Base-by-base conservation (phyloP, 1,140 invertebrate genomes). In the Drosophila biarmipes region DNA sequence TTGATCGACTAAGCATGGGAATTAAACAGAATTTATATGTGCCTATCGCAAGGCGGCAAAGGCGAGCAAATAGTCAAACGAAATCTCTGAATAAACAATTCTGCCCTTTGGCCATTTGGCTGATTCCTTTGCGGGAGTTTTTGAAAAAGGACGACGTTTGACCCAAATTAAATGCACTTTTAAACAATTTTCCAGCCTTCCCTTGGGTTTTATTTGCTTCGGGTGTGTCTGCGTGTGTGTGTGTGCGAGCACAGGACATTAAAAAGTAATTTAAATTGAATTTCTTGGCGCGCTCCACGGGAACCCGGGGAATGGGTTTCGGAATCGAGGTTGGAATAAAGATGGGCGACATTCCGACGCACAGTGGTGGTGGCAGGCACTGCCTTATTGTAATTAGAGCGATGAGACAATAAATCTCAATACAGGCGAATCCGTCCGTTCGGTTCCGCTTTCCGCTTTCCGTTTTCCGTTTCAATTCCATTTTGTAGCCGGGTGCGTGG, bases 251-350 rank as follows among this genome's bases (percentile, higher is more conserved):
- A 14, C 24, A 62, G 61, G 43, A 77, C 78, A 86, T 86, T 86
- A 86, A 86, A 86, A 87, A 87, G 58, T 67, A 71, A 86, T 86
- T 86, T 86, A 86, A 87, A 86, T 86, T 87, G 78, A 87, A 86
- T 87, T 86, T 81, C 71, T 80, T 45, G 56, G 43, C 38, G 53
- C 73, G 46, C 59, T 34, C 37, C 51, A 42, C 43, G 34, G 63
- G 62, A 42, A 67, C 61, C 61, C 24, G 24, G 37, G 64, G 73
- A 57, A 15, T 24, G 17, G 58, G 52, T 27, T 71, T 57, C 37
- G 24, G 19, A 24, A 66, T 62, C 2, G 38, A 43, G 53, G 42
- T 12, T 31, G 38, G 40, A 31, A 51, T 51, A 14, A 6, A 34
- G 24, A n/a, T 19, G 35, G 49, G 38, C 35, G 38, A 40, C 15